Evolutionary conservation across 2,888 invertebrate species (phyloP), one percentile per base, ranked within the genome.

Genomic region (Dromius quadrimaculatus): DNA sequence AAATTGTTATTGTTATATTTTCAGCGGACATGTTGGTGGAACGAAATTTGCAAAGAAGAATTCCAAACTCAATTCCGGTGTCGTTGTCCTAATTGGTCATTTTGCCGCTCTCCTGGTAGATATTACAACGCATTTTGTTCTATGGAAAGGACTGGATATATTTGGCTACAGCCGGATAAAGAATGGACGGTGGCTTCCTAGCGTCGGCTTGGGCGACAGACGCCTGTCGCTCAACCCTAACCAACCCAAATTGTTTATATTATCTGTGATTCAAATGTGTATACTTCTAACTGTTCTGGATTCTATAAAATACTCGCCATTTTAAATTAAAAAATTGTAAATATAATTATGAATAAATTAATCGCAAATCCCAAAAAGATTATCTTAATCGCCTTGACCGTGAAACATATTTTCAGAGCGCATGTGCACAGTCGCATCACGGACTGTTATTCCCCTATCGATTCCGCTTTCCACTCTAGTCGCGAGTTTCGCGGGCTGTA

Each of bases 1-100:
- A n/a, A n/a, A 38, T 38, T 38, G n/a, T 3, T 6, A n/a, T 38
- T 38, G 17, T 15, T 47, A 17, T 71, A 61, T 72, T 84, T 85
- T 59, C 81, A 94, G 95, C 88, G 95, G 80, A 94, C 92, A 61
- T 95, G 95, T 82, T 95, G 94, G 93, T 94, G 94, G 92, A 95
- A 94, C 81, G 95, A 95, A 85, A 90, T 94, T 13, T 95, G 95
- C 84, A 95, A 95, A 80, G 94, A 94, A 80, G 95, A 95, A 82
- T 95, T 95, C 79, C 93, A 94, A 82, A 90, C 87, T 75, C 86
- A 92, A 75, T 95, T 95, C 82, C 88, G 93, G 72, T 95, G 95
- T 83, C 91, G 92, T 78, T 95, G 95, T 78, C 95, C 95, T 0
- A 88, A 91, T 72, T 94, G 92, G 91, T 94, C 93, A 0, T 95